phyloP scores from a whole-genome alignment of 2,888 invertebrate genomes.

The Coelopa pilipes region DNA sequence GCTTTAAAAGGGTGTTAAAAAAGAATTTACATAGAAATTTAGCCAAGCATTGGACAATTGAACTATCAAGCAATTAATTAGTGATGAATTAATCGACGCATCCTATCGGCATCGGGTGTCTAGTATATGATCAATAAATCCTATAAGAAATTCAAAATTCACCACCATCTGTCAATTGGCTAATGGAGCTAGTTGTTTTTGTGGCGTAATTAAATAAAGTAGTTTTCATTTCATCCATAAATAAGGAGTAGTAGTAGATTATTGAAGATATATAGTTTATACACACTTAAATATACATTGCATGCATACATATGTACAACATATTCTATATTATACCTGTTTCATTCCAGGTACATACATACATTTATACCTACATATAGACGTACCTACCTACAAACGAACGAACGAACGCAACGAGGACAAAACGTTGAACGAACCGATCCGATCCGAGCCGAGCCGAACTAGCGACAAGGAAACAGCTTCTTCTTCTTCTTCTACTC shows the following conservation, averaged over 20 bases:
- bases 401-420: slow-evolving; percentile 28
- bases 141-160: too few relatives aligned
- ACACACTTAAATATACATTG: slow-evolving; percentile 12
- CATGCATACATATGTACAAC: slow-evolving; percentile 27
- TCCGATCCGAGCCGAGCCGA: background rate
- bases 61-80: too few relatives aligned
- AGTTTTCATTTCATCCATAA: slow-evolving; percentile 6
- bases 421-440: background rate
- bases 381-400: slow-evolving; percentile 55
- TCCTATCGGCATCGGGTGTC: too few relatives aligned
- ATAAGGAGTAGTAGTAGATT: too few relatives aligned
- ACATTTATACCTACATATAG: slow-evolving; percentile 58
- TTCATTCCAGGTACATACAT: slow-evolving; percentile 30
- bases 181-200: too few relatives aligned
- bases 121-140: too few relatives aligned
- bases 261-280: background rate
- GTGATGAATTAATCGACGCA: too few relatives aligned
- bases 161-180: too few relatives aligned
- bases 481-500: too few relatives aligned
- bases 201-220: background rate
- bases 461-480: background rate
- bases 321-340: slow-evolving; percentile 31
- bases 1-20: too few relatives aligned
- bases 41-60: too few relatives aligned
- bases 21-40: too few relatives aligned